Percentiles rank a stretch among this genome's conserved stretches.
phyloP scores from a whole-genome alignment of 2,888 invertebrate species.

The Scaptomyza caliginosa region DNA sequence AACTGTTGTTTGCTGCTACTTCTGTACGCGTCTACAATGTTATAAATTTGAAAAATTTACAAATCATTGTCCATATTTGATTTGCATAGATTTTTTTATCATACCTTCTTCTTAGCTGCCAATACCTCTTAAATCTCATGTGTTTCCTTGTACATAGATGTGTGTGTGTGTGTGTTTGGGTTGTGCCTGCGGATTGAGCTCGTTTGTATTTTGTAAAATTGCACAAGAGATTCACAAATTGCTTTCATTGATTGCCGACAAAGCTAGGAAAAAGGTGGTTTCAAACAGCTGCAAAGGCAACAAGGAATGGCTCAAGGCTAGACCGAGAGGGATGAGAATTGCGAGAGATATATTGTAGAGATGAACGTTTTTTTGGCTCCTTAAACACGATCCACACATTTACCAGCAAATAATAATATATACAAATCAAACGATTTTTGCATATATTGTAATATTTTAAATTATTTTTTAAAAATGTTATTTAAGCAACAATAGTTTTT shows the following conservation, averaged over 20 bases:
- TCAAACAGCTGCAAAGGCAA: slow-evolving; percentile 15
- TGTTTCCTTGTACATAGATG: not conserved
- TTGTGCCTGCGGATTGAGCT: slow-evolving; percentile 54
- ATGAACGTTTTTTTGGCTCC: not conserved
- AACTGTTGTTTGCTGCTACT: slow-evolving; percentile 17
- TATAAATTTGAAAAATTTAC: slow-evolving; percentile 75
- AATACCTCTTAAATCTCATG: slow-evolving; percentile 29
- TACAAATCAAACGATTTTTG: too few species aligned
- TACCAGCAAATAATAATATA: not conserved
- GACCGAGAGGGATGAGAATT: not conserved
- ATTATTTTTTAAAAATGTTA: too few species aligned
- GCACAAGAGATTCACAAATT: slow-evolving; percentile 74
- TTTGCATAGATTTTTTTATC: slow-evolving; percentile 63
- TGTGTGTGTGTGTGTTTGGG: slow-evolving; percentile 9
- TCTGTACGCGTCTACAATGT: slow-evolving; percentile 24
- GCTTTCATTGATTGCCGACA: slow-evolving; percentile 75
- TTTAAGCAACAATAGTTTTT: too few species aligned
- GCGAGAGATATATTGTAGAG: slow-evolving; percentile 1
- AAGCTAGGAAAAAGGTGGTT: slow-evolving; percentile 31
- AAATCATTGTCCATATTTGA: slow-evolving; percentile 77
- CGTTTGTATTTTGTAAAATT: slow-evolving; percentile 64
- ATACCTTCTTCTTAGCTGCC: slow-evolving; percentile 34
- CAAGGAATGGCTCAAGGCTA: slow-evolving; percentile 3
- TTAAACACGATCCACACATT: not conserved
- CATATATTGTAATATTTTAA: not conserved